These are phyloP conservation scores for Heliornis fulica DNA, from an alignment of 2,113 vertebrate species.

Conservation along the genomic window DNA sequence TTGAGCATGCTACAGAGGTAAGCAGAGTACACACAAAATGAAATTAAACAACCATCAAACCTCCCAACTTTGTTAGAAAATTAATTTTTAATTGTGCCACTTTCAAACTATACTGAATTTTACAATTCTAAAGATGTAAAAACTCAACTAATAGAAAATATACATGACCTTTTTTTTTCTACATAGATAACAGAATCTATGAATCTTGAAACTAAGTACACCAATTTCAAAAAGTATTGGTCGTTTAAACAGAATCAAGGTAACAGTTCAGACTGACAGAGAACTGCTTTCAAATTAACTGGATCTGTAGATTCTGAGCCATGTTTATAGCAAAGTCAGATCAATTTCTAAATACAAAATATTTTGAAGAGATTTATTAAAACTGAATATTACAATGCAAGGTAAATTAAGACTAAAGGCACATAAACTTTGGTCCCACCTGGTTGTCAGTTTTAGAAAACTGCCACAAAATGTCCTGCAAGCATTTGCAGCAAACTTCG, in stretches of 20 bases:
- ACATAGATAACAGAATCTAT: conserved; percentile 84
- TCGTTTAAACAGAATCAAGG: conserved; percentile 80
- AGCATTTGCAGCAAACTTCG: conserved; percentile 77
- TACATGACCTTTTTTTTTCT: conserved; percentile 79
- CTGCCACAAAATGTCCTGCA: conserved; percentile 87
- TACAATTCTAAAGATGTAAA: conserved; percentile 91
- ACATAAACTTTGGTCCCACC: conserved; percentile 99
- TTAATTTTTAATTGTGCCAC: conserved; percentile 94
- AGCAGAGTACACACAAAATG: conserved; percentile 87
- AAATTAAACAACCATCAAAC: conserved; percentile 88
- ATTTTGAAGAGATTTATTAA: conserved; percentile 86
- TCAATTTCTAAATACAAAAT: conserved; percentile 88
- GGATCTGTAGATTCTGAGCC: conserved; percentile 84
- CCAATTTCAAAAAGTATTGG: conserved; percentile 84
- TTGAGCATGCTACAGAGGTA: conserved; percentile 98
- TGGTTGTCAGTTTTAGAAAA: conserved; percentile 88
- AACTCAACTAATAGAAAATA: conserved; percentile 91
- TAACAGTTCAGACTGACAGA: conserved; percentile 76
- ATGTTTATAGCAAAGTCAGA: conserved; percentile 86
- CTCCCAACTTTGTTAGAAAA: conserved; percentile 90
- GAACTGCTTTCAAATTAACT: conserved; percentile 77
- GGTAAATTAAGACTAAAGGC: conserved; percentile 97
- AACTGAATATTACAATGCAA: conserved; percentile 90
- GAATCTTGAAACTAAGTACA: conserved; percentile 82
- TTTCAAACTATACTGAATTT: conserved; percentile 88